Evolutionary conservation across 2,113 vertebrate species (phyloP).

Genomic region (Phalacrocorax pelagicus): DNA sequence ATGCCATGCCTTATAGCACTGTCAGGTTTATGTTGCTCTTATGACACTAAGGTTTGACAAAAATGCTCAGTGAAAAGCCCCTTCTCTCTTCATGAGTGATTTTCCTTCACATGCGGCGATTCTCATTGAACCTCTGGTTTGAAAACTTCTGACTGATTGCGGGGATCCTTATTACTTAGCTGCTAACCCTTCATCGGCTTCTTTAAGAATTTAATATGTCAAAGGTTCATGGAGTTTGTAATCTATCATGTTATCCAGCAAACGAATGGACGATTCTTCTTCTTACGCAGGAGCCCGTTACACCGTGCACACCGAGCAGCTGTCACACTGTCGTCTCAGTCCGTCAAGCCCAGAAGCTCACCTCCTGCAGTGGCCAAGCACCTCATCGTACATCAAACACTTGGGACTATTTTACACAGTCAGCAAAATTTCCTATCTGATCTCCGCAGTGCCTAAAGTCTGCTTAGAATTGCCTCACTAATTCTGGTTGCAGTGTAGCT

Average conservation of each 20-base stretch:
- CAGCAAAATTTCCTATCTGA: neutral
- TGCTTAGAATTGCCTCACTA: neutral
- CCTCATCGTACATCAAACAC: neutral
- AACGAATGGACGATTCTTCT: neutral
- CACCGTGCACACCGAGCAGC: neutral
- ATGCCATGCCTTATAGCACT: neutral
- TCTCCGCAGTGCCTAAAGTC: neutral
- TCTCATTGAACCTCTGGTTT: neutral
- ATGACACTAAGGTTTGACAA: neutral
- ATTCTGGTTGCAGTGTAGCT: neutral
- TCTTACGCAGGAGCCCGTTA: neutral
- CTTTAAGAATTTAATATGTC: neutral
- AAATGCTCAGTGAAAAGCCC: neutral
- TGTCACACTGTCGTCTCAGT: neutral
- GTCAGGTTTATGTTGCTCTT: neutral
- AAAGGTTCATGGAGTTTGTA: neutral
- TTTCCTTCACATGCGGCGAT: neutral
- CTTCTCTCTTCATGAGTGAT: neutral
- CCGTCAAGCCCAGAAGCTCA: neutral
- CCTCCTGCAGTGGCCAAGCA: neutral
- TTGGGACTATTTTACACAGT: neutral
- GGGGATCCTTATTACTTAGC: neutral
- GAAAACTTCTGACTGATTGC: neutral
- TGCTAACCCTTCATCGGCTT: neutral
- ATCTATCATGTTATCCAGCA: neutral